phyloP scores from a whole-genome alignment of 2,888 invertebrate genomes.

The Prostheceraeus crozeri region DNA sequence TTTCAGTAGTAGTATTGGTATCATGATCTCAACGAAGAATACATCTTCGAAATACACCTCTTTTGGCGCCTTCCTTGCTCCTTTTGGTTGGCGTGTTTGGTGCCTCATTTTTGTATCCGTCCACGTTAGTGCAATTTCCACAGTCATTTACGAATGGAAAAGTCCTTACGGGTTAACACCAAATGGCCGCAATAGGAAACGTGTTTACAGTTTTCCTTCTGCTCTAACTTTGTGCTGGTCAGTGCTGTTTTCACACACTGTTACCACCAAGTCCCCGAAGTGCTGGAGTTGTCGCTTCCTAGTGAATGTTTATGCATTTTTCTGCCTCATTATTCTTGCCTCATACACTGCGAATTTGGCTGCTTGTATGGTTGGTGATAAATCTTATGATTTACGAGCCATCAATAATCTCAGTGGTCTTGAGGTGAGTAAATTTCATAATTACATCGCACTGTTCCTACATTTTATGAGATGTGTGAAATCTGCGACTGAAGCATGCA shows the following conservation, averaged over 20 bases:
- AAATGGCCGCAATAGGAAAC: constrained; percentile 33
- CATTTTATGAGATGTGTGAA: too few species aligned
- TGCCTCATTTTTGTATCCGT: constrained; percentile 39
- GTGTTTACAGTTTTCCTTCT: constrained; percentile 38
- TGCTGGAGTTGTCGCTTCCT: constrained; percentile 36
- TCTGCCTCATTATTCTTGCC: constrained; percentile 35
- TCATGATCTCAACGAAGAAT: constrained; percentile 16
- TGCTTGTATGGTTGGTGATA: constrained; percentile 36
- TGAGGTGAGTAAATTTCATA: too few species aligned
- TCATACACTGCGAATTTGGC: constrained; percentile 37
- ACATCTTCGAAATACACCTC: constrained; percentile 22
- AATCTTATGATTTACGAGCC: too few species aligned
- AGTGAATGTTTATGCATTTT: constrained; percentile 31
- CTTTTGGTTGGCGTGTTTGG: constrained; percentile 39
- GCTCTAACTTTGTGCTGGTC: constrained; percentile 39
- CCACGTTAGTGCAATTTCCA: constrained; percentile 34
- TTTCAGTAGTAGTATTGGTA: constrained; percentile 27
- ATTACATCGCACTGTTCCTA: too few species aligned
- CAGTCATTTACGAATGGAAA: constrained; percentile 39
- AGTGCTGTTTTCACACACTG: constrained; percentile 38
- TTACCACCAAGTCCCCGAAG: constrained; percentile 38
- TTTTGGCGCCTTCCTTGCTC: constrained; percentile 34
- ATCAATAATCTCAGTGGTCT: too few species aligned
- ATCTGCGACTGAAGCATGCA: too few species aligned
- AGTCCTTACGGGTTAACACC: constrained; percentile 39